Evolutionary conservation across 2,113 vertebrate species (phyloP), one percentile per base, ranked within the genome.

Genomic region (Phasianus colchicus): DNA sequence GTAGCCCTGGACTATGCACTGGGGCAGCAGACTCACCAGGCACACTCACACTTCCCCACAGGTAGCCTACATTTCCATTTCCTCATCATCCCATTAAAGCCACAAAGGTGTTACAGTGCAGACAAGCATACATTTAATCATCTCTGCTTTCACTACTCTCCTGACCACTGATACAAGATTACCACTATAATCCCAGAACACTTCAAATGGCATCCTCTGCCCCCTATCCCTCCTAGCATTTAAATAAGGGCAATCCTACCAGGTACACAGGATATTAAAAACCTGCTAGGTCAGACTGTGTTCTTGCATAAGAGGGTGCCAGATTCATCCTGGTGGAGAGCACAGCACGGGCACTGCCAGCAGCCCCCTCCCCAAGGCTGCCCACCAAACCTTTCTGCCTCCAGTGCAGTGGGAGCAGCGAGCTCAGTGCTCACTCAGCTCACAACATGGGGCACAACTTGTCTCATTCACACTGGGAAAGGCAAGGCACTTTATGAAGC

Each of bases 291-390:
- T 40, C 38, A 45, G 60, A 19, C 1, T 2, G 34, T 25, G 13
- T 2, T 34, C 42, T 11, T 47, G 30, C 0, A 0, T 19, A 18
- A 30, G 17, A 50, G 9, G 5, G 0, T 5, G 21, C 20, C 71
- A 79, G 27, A 34, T 34, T 12, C 16, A 45, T 85, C 52, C 38
- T 16, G 22, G 38, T 30, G 19, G 34, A 32, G 64, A 47, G 29
- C 3, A 54, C 40, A 40, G 64, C 34, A 15, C 0, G 8, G 40
- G 63, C 11, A 10, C 42, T 4, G 20, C 58, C 43, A 0, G 1
- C 22, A 65, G 5, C 5, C 32, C 64, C 60, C 34, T 2, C 11
- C 18, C 70, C 38, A 45, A 25, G 17, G 85, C 75, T 83, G 2
- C 48, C 20, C 58, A 65, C 34, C 74, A 71, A 64, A 64, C 24